These are phyloP conservation scores for Nephrotoma guestfalica DNA, from an alignment of 2,888 invertebrate genomes.

Conservation along the genomic window DNA sequence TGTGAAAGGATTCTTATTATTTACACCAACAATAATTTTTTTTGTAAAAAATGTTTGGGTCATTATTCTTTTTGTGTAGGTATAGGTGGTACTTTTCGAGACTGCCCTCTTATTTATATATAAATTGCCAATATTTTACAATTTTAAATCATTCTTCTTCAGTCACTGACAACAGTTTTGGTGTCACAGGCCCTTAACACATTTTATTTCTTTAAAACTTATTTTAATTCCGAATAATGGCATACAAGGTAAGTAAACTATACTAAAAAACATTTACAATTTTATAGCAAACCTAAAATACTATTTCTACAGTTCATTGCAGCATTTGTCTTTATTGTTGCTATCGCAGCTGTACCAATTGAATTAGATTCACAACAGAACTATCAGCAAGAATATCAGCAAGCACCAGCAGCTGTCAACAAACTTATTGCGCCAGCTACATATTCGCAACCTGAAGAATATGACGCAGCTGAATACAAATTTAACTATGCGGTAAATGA, in stretches of 20 bases:
- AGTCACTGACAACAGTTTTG: background rate
- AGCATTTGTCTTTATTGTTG: background rate
- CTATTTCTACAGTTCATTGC: background rate
- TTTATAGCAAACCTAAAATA: background rate
- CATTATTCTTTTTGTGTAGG: background rate
- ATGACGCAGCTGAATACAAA: constrained; percentile 35
- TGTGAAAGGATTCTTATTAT: background rate
- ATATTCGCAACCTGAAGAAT: background rate
- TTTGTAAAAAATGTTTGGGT: background rate
- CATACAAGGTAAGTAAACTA: background rate
- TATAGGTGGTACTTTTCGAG: background rate
- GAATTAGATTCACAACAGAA: background rate
- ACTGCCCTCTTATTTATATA: background rate
- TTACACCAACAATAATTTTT: background rate
- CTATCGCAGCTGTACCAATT: background rate
- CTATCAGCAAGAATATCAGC: background rate
- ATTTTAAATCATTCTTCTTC: background rate
- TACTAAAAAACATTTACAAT: background rate
- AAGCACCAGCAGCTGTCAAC: background rate
- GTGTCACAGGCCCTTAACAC: background rate
- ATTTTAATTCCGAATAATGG: background rate
- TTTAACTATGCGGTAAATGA: constrained; percentile 35
- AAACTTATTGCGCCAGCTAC: background rate
- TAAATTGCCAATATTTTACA: background rate
- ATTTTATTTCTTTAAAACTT: background rate